Base-by-base conservation (phyloP, 2,888 invertebrate genomes). In the Meiosimyza platycephala region DNA sequence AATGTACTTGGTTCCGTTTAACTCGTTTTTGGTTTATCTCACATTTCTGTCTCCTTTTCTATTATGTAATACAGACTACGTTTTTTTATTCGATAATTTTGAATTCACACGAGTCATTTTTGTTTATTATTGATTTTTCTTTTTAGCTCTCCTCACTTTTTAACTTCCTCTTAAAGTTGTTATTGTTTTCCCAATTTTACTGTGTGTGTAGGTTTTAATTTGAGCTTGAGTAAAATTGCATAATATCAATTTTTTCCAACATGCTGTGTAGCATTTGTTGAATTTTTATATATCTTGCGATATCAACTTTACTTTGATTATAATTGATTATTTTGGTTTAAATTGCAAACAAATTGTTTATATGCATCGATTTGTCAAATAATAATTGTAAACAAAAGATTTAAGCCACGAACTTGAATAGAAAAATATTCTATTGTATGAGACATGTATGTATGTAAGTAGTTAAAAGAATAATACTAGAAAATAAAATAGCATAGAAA, bases 321-420 rank as follows among this genome's bases (percentile, higher is more conserved):
- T 18, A 57, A n/a, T 18, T 69, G 16, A 6, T 63, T 52, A 64
- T 6, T 63, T 68, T 57, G 33, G 50, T 63, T 48, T 50, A 33
- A 71, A 72, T 67, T 67, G 55, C 47, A 66, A 51, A 16, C 28
- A 13, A 50, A 63, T 72, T 50, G 28, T 5, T 63, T 50, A 33
- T 11, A 3, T 47, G 18, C 12, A 52, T 50, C 40, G 18, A 50
- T 59, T 18, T 18, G 22, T 16, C 47, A 28, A 63, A 51, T 59
- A 18, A n/a, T 12, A 28, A 16, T 52, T 60, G n/a, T 15, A n/a
- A 71, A 62, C 54, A 47, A 68, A 72, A 72, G 72, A 65, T 59
- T 73, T 69, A 70, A 64, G 69, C 22, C 28, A 64, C 52, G 57
- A 72, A 67, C 72, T n/a, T 48, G 65, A n/a, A 22, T 12, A 6